phyloP scores from a whole-genome alignment of 2,113 vertebrate species.

The Cynocephalus volans region DNA sequence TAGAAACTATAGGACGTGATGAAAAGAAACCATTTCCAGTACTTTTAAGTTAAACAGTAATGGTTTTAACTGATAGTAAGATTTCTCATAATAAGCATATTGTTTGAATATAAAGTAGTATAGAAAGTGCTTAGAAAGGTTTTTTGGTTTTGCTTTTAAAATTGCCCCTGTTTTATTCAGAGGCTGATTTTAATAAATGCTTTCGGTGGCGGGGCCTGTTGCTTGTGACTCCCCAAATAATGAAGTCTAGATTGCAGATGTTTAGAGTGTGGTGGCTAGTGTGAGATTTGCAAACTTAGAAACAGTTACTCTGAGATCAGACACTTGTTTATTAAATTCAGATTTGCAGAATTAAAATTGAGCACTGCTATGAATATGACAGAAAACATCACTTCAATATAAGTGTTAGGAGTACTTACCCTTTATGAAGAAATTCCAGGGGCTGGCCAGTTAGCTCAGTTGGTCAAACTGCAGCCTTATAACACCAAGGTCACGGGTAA shows the following conservation, averaged over 20 bases:
- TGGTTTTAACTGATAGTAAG: slow-evolving; percentile 55
- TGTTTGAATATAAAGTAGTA: slow-evolving; percentile 19
- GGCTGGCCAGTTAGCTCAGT: no score
- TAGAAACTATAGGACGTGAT: slow-evolving; percentile 16
- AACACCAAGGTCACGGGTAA: no score
- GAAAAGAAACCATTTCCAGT: slow-evolving; percentile 39
- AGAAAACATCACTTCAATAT: slow-evolving; percentile 16
- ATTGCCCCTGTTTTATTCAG: not conserved
- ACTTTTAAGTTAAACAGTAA: slow-evolving; percentile 41
- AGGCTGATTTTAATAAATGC: slow-evolving; percentile 28
- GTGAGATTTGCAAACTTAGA: not conserved
- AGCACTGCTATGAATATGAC: slow-evolving; percentile 45
- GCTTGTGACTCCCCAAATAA: not conserved
- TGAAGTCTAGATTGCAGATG: not conserved
- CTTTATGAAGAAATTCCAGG: slow-evolving; percentile 45
- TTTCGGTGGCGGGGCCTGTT: not conserved
- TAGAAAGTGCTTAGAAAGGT: not conserved
- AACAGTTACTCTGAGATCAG: not conserved
- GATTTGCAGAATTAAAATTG: slow-evolving; percentile 63
- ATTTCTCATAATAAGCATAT: slow-evolving; percentile 55
- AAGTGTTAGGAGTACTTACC: slow-evolving; percentile 49
- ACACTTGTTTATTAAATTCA: slow-evolving; percentile 56
- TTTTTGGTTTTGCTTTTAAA: slow-evolving; percentile 22
- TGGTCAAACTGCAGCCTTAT: no score
- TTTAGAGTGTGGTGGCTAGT: not conserved